Base-by-base conservation (phyloP, 2,113 vertebrate genomes). In the Prolemur simus region DNA sequence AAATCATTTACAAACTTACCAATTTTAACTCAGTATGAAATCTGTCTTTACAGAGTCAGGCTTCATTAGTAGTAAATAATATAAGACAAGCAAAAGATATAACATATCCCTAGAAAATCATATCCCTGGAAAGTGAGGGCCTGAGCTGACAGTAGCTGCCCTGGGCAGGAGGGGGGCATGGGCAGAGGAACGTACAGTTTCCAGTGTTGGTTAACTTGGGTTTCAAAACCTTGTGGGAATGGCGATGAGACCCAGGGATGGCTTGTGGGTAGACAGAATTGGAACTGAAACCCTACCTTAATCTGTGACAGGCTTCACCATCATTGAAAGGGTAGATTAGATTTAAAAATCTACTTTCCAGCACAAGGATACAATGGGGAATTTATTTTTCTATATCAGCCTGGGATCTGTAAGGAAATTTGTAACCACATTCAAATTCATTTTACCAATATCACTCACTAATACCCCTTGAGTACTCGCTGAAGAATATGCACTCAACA, bases 351-450 rank as follows among this genome's bases (percentile, higher is more conserved):
- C 21, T 71, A 64, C 14, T 74, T 80, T 71, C n/a, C 27, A 91
- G 60, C n/a, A 54, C 18, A 63, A 17, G 25, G 42, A 47, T 77
- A 49, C 2, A 60, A 15, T 66, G 83, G 23, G 32, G 11, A 87
- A 69, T 89, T 82, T 81, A 63, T 68, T 96, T 94, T 90, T 76
- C 64, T 68, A 3, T 42, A 3, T 85, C 29, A 95, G 34, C 14
- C 37, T 54, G 32, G 13, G 21, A 60, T 83, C 78, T 87, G 5
- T 56, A 89, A 88, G 60, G 60, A 89, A 96, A 91, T 87, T 78
- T 76, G 14, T 87, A 63, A 76, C 34, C 21, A 73, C 34, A 71
- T 95, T 96, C 56, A 96, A 25, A 89, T 64, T 91, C 80, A 90
- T 92, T 60, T 49, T 94, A 11, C n/a, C 25, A 7, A 0, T 68